Conservation (phyloP, 2,797 vertebrate species). For the Labeo calbasu region DNA sequence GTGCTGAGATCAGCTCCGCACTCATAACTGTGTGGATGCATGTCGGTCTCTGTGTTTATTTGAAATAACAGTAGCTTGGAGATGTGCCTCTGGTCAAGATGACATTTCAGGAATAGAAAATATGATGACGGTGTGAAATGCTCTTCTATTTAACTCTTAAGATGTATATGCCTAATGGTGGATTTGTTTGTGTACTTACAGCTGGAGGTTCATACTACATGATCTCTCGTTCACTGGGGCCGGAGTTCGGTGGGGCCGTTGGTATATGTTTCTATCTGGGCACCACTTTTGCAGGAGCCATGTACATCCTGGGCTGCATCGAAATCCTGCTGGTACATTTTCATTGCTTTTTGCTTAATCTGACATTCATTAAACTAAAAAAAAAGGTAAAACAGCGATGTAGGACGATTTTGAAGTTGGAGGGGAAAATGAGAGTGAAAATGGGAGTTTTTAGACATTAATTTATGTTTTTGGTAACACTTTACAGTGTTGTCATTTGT, state of each 20-base stretch:
- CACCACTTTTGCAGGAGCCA: slow-evolving; percentile 96
- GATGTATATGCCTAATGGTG: slow-evolving; percentile 9
- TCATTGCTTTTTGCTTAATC: neutral
- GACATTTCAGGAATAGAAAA: neutral
- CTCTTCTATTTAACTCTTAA: neutral
- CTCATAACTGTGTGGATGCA: slow-evolving; percentile 8
- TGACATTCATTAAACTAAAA: neutral
- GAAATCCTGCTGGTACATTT: slow-evolving; percentile 91
- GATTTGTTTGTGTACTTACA: slow-evolving; percentile 72
- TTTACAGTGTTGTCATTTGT: too few species aligned
- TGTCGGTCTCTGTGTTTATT: slow-evolving; percentile 11
- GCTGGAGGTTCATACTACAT: slow-evolving; percentile 99
- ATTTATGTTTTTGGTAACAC: too few species aligned
- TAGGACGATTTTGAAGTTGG: too few species aligned
- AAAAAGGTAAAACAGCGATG: too few species aligned
- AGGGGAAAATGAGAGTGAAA: too few species aligned
- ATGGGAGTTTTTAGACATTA: too few species aligned
- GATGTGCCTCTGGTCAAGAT: neutral
- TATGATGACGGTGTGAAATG: neutral
- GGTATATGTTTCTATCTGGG: slow-evolving; percentile 99
- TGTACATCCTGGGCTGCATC: slow-evolving; percentile 98
- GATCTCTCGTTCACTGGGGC: slow-evolving; percentile 97
- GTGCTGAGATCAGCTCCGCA: slow-evolving; percentile 55
- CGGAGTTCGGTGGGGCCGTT: slow-evolving; percentile 95
- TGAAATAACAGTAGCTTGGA: neutral